Percentiles rank a stretch among this genome's conserved stretches.
phyloP scores from a whole-genome alignment of 2,113 vertebrate genomes.

The Gorsachius goisagi region DNA sequence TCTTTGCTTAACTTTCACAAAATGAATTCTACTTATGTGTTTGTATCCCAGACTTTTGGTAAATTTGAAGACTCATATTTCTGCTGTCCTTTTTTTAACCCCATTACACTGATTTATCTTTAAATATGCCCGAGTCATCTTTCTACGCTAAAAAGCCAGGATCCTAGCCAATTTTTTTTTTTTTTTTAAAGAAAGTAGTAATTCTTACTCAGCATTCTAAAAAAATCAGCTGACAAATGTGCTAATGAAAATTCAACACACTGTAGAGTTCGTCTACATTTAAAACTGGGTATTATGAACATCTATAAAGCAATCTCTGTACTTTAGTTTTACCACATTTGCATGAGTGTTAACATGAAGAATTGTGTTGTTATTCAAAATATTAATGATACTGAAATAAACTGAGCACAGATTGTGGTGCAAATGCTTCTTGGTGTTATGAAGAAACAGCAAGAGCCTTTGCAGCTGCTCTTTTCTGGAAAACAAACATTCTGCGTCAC shows the following conservation, averaged over 20 bases:
- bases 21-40: no score
- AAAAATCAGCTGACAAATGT: not conserved
- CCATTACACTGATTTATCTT: not conserved
- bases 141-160: not conserved
- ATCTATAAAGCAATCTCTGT: not conserved
- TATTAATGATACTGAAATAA: conserved; percentile 35
- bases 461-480: conserved; percentile 64
- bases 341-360: not conserved
- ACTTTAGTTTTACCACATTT: not conserved
- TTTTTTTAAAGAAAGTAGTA: not conserved
- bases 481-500: conserved; percentile 22
- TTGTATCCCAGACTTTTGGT: not conserved
- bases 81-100: conserved; percentile 20
- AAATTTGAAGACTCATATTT: not conserved
- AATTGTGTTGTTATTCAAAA: conserved; percentile 40
- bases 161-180: not conserved
- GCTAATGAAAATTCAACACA: not conserved
- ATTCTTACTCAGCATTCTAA: not conserved
- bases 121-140: not conserved
- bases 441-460: conserved; percentile 50
- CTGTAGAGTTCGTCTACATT: not conserved
- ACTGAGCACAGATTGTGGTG: conserved; percentile 39
- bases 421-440: conserved; percentile 33
- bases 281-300: not conserved
- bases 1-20: not conserved